Evolutionary conservation across 2,797 vertebrate genomes (phyloP).

Genomic region (Fistularia commersonii): DNA sequence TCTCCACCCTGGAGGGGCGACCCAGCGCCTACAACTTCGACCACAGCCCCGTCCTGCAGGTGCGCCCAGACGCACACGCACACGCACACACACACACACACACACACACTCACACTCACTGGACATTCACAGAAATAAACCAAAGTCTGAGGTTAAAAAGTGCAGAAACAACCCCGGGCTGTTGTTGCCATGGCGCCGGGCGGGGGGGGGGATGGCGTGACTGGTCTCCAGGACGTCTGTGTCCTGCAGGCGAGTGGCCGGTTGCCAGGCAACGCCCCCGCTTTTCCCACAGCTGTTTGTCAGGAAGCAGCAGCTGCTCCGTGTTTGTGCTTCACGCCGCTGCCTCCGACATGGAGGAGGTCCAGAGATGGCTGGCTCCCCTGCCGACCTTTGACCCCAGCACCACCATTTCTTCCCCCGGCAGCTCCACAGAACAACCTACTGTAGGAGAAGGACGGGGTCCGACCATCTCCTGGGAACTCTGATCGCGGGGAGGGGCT

Average conservation of each 20-base stretch:
- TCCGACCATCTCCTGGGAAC: too few relatives aligned
- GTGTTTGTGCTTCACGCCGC: too few relatives aligned
- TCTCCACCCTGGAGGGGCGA: slow-evolving; percentile 92
- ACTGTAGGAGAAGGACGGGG: too few relatives aligned
- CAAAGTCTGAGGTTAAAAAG: background rate
- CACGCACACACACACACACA: background rate
- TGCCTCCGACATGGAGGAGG: too few relatives aligned
- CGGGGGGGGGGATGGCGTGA: background rate
- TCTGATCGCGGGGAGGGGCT: too few relatives aligned
- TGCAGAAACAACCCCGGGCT: background rate
- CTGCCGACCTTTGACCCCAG: too few relatives aligned
- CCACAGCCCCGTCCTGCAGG: slow-evolving; percentile 92
- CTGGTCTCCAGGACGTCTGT: background rate
- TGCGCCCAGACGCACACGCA: slow-evolving; percentile 34
- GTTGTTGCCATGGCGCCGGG: background rate
- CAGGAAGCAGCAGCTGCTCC: slow-evolving; percentile 54
- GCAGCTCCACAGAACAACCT: too few relatives aligned
- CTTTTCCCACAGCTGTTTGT: slow-evolving; percentile 63
- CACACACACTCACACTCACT: background rate
- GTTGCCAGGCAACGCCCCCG: slow-evolving; percentile 60
- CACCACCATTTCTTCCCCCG: too few relatives aligned
- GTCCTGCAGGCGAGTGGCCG: too few relatives aligned
- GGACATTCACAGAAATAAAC: background rate
- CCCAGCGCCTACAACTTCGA: slow-evolving; percentile 97
- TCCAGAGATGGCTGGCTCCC: too few relatives aligned